Conservation (phyloP, 2,797 vertebrate genomes). For the Pipistrellus pygmaeus region DNA sequence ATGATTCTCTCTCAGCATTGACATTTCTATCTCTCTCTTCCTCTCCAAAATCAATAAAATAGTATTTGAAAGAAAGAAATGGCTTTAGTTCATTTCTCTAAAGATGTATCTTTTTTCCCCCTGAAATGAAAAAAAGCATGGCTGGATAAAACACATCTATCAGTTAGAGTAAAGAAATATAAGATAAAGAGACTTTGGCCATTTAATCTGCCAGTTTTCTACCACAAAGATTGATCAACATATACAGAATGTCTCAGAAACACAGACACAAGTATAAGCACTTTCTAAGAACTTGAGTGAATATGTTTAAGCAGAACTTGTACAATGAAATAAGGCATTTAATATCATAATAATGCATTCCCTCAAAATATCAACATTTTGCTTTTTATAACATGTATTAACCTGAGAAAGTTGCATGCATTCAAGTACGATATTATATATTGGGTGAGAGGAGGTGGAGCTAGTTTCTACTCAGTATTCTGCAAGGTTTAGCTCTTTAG, state of each 20-base stretch:
- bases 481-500: not conserved
- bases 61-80: not conserved
- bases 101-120: not conserved
- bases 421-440: not conserved
- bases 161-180: not conserved
- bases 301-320: not conserved
- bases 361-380: conserved; percentile 9
- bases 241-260: not conserved
- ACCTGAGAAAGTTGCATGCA: not conserved
- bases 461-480: not conserved
- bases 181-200: not conserved
- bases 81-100: conserved; percentile 2
- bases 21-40: no score
- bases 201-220: not conserved
- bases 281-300: conserved; percentile 19
- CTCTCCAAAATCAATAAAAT: no score
- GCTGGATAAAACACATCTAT: not conserved
- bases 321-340: conserved; percentile 9
- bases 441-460: no score
- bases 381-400: not conserved
- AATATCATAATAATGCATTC: not conserved
- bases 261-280: not conserved
- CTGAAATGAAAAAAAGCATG: not conserved
- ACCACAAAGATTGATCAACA: not conserved
- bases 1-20: no score